These are phyloP conservation scores for Actinia equina DNA, from an alignment of 64 coral and sea anemone genomes.

Conservation along the genomic window DNA sequence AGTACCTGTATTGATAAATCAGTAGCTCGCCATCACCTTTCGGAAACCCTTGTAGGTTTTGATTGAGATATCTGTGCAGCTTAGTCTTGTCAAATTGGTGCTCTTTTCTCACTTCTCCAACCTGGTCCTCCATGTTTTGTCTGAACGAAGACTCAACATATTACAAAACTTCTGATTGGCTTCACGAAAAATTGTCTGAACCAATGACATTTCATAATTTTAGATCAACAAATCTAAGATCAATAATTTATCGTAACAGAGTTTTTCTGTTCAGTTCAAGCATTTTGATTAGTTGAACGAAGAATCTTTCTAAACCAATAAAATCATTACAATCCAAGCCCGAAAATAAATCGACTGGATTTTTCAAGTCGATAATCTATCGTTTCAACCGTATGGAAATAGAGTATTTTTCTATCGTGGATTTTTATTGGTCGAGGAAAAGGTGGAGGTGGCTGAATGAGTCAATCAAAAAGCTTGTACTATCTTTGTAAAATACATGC, in stretches of 20 bases:
- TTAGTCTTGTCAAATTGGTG: slow-evolving; percentile 61
- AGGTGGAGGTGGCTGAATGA: background rate
- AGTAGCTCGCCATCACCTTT: slow-evolving; percentile 27
- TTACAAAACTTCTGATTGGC: background rate
- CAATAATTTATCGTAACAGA: background rate
- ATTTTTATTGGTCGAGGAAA: background rate
- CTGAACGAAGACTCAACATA: background rate
- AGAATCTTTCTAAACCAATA: background rate
- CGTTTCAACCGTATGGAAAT: background rate
- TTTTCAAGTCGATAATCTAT: background rate
- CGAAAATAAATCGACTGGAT: background rate
- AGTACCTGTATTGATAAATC: slow-evolving; percentile 83
- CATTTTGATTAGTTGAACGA: background rate
- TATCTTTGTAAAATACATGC: slow-evolving; percentile 29
- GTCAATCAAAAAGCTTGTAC: slow-evolving; percentile 26
- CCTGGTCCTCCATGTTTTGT: slow-evolving; percentile 50
- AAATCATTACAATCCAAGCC: background rate
- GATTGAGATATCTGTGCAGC: slow-evolving; percentile 64
- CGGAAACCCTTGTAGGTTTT: slow-evolving; percentile 64
- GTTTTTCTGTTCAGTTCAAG: background rate
- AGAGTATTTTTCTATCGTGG: slow-evolving; percentile 5
- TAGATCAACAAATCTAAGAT: background rate
- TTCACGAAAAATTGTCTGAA: background rate
- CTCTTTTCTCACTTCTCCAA: slow-evolving; percentile 52
- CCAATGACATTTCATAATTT: background rate